Base-by-base conservation (phyloP, 2,888 invertebrate genomes). In the Allacma fusca region DNA sequence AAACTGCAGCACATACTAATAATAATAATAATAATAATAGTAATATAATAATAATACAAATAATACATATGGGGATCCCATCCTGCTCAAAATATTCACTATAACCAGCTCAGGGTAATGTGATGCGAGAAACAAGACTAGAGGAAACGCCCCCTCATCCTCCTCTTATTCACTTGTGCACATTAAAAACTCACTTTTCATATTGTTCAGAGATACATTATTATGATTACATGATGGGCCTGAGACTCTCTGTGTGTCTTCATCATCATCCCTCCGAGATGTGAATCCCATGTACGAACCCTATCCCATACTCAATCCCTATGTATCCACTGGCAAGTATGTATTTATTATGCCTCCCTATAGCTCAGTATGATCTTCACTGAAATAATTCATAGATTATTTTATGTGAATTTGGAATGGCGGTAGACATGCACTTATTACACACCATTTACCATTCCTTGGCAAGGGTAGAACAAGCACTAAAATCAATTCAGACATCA, bases 351-450 rank as follows among this genome's bases (percentile, higher is more conserved):
- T n/a, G n/a, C n/a, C n/a, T n/a, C n/a, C n/a, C n/a, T n/a, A n/a
- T n/a, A n/a, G n/a, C 34, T 34, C 34, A 34, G 4, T 34, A 34
- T 34, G 4, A 9, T 34, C 34, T 34, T 4, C 5, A 34, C 34
- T 34, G 34, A 34, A 34, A 34, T 34, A 34, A 34, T 34, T 34
- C 34, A 50, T 50, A 16, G 19, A 50, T 50, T 5, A 50, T 50
- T 50, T 50, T 50, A 19, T 50, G 19, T 13, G 50, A 50, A 50
- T 50, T 13, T 50, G 50, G 50, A 13, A 50, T 50, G 50, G 50
- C 50, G 50, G 50, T 50, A 50, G 50, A 50, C 50, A 50, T 50
- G 50, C 50, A 50, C 50, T 50, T 50, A 50, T 50, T 50, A n/a
- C 50, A 50, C 16, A 50, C 50, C 50, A 50, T 50, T 50, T 50